These are phyloP conservation scores for Rhopalosiphum nymphaeae DNA, from an alignment of 2,888 invertebrate species.

Conservation along the genomic window DNA sequence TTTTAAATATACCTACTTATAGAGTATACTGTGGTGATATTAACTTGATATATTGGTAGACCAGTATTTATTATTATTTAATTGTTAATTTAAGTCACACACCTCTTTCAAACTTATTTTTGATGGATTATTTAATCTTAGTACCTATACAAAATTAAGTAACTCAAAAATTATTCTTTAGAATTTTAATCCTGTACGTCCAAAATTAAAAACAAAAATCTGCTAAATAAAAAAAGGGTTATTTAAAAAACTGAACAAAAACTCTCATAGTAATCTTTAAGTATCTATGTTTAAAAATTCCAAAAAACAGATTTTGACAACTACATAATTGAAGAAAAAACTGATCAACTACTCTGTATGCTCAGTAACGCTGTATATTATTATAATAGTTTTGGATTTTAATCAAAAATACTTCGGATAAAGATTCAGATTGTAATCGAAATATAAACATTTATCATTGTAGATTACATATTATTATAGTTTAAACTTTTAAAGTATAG, in stretches of 20 bases:
- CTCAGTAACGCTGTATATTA: background rate
- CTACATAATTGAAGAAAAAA: background rate
- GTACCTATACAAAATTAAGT: background rate
- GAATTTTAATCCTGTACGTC: background rate
- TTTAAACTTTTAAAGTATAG: background rate
- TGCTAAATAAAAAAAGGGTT: background rate
- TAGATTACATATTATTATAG: background rate
- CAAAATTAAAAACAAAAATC: no score
- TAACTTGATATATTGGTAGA: background rate
- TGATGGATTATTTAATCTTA: no score
- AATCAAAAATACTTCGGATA: background rate
- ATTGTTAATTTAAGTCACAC: background rate
- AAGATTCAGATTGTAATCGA: background rate
- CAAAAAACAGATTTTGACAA: background rate
- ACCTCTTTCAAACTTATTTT: background rate
- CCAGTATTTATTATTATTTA: background rate
- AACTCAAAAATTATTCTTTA: background rate
- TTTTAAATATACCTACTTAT: background rate
- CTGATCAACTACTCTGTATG: background rate
- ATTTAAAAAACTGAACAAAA: background rate
- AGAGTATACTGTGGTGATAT: background rate
- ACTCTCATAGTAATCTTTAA: background rate
- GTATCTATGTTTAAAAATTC: background rate
- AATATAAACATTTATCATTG: background rate
- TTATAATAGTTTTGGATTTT: background rate